These are phyloP conservation scores for Ascidia mentula DNA, from an alignment of 23 tunicate genomes.

Conservation along the genomic window DNA sequence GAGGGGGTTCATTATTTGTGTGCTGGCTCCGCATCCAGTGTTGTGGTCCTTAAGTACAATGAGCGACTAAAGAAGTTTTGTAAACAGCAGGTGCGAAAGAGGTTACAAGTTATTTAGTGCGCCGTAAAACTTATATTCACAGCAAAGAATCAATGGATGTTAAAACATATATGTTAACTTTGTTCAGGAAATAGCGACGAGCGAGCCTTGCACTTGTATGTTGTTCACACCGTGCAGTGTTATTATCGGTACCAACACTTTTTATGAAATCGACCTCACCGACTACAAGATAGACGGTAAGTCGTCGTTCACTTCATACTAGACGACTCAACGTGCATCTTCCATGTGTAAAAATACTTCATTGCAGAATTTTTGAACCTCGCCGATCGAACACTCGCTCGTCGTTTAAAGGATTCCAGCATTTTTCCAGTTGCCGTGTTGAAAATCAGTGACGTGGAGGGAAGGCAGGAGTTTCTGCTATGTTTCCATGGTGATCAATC, in stretches of 20 bases:
- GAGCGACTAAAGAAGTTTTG: conserved; percentile 54
- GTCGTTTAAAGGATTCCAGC: conserved; percentile 16
- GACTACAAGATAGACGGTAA: conserved; percentile 83
- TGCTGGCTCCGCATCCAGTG: conserved; percentile 51
- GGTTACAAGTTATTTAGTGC: not conserved
- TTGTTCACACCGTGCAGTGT: conserved; percentile 88
- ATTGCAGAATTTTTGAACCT: conserved; percentile 20
- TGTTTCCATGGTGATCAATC: conserved; percentile 70
- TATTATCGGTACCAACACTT: conserved; percentile 74
- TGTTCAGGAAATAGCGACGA: conserved; percentile 63
- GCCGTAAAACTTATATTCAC: not conserved
- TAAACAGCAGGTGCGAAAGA: conserved; percentile 46
- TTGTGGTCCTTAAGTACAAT: conserved; percentile 50
- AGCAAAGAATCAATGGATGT: not conserved
- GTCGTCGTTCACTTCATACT: no score
- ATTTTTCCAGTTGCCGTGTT: conserved; percentile 78
- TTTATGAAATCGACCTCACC: conserved; percentile 84
- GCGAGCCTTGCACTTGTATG: conserved; percentile 83
- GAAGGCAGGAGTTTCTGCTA: conserved; percentile 74
- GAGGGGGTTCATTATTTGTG: conserved; percentile 60
- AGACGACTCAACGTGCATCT: no score
- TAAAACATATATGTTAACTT: not conserved
- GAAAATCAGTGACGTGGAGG: conserved; percentile 44
- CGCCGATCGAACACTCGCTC: not conserved
- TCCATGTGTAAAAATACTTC: no score